Conservation (phyloP, 2,797 vertebrate species). For the Coendou prehensilis region DNA sequence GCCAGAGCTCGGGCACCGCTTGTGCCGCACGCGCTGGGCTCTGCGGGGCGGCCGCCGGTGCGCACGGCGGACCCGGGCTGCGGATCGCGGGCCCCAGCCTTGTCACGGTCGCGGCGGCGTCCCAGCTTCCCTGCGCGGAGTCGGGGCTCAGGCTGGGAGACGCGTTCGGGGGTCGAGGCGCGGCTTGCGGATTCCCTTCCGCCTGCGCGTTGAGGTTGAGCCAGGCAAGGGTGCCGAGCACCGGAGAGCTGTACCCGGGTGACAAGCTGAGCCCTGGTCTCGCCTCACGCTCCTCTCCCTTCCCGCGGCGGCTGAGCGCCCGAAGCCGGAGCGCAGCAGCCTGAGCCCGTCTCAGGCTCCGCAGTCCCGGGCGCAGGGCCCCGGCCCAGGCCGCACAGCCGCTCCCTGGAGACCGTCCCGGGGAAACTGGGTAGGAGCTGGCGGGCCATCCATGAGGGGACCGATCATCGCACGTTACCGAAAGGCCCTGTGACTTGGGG, state of each 20-base stretch:
- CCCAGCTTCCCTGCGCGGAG: accelerated
- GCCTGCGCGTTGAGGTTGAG: accelerated
- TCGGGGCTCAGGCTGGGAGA: not conserved
- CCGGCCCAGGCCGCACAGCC: not conserved
- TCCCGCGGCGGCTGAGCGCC: accelerated
- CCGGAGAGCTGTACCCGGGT: not conserved
- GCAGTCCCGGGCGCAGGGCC: accelerated
- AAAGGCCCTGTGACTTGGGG: accelerated
- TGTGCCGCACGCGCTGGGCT: accelerated
- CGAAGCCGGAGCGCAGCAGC: not conserved
- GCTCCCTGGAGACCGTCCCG: accelerated
- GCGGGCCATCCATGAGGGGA: not conserved
- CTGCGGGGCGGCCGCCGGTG: accelerated
- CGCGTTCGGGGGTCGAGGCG: accelerated
- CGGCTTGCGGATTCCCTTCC: accelerated
- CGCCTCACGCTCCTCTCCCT: accelerated
- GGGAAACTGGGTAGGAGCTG: accelerated
- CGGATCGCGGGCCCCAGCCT: not conserved
- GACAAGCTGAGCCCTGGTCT: not conserved
- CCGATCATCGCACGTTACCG: accelerated
- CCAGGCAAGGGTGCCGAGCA: not conserved
- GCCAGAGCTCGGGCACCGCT: accelerated
- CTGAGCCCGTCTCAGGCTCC: not conserved
- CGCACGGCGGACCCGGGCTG: accelerated
- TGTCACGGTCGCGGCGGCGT: accelerated